Evolutionary conservation across 2,113 vertebrate genomes (phyloP).

Genomic region (Ceyx melanurus): DNA sequence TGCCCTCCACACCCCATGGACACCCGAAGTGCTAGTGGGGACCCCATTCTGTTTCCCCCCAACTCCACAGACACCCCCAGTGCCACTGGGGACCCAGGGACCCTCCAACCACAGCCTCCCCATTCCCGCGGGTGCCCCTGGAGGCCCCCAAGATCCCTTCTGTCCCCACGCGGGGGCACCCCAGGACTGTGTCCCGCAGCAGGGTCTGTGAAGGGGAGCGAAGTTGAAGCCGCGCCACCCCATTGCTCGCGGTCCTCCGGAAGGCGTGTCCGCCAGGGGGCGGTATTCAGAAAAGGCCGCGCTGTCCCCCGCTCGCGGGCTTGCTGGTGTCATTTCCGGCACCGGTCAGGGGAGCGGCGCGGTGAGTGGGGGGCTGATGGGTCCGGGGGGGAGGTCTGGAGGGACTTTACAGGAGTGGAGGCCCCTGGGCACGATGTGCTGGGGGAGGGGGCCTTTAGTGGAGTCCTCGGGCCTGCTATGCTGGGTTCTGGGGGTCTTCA

Average conservation of each 20-base stretch:
- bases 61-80: neutral
- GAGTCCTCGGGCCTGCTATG: no score
- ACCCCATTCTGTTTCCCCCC: neutral
- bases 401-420: no score
- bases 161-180: no score
- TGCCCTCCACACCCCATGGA: no score
- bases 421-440: no score
- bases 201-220: accelerated
- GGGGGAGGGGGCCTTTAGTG: no score
- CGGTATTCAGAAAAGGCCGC: accelerated
- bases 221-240: accelerated
- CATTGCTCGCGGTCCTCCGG: neutral
- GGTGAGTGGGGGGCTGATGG: neutral
- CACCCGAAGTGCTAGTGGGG: no score
- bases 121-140: neutral
- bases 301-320: neutral
- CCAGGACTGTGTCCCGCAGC: neutral
- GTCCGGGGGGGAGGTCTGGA: neutral
- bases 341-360: neutral
- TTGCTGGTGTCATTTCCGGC: neutral
- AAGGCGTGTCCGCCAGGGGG: accelerated
- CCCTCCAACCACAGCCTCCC: neutral
- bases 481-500: no score
- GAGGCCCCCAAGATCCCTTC: accelerated
- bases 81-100: neutral